A percentile compares a stretch with the other conserved stretches of the same genome.
These are phyloP conservation scores for Corydoras maculifer DNA, from an alignment of 2,113 vertebrate genomes.

Conservation along the genomic window DNA sequence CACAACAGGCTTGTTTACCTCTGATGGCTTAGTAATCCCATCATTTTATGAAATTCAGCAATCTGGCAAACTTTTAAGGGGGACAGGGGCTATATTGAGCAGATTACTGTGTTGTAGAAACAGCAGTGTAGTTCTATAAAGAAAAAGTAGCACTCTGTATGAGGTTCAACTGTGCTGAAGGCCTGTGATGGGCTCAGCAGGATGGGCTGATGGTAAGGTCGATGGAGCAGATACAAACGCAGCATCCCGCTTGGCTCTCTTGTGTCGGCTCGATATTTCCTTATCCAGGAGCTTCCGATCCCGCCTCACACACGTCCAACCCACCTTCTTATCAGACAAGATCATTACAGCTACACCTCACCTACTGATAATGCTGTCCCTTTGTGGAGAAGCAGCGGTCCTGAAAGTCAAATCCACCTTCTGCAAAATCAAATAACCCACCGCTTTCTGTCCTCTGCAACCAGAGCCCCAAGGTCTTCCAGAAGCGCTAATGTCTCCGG, in stretches of 20 bases:
- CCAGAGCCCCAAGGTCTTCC: neutral
- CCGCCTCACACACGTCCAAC: slow-evolving; percentile 1
- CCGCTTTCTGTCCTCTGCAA: neutral
- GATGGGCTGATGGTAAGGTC: slow-evolving; percentile 46
- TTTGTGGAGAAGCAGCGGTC: neutral
- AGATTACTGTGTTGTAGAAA: too few species aligned
- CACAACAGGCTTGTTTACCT: too few species aligned
- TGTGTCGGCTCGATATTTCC: slow-evolving; percentile 7
- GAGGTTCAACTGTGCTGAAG: slow-evolving; percentile 47
- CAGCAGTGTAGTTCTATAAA: too few species aligned
- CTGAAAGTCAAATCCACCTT: neutral
- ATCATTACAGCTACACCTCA: slow-evolving; percentile 2
- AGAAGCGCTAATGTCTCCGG: neutral
- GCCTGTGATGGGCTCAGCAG: slow-evolving; percentile 56
- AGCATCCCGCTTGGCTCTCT: slow-evolving; percentile 2
- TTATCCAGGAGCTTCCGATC: slow-evolving; percentile 7
- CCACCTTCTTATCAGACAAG: neutral
- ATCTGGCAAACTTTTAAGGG: too few species aligned
- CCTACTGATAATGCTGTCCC: neutral
- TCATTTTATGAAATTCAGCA: too few species aligned
- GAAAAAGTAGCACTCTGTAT: slow-evolving; percentile 21
- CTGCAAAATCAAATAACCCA: neutral
- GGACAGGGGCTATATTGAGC: too few species aligned
- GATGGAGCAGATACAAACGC: slow-evolving; percentile 57
- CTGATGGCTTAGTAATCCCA: too few species aligned